Evolutionary conservation across 2,113 vertebrate genomes (phyloP).

Genomic region (Acanthisitta chloris): DNA sequence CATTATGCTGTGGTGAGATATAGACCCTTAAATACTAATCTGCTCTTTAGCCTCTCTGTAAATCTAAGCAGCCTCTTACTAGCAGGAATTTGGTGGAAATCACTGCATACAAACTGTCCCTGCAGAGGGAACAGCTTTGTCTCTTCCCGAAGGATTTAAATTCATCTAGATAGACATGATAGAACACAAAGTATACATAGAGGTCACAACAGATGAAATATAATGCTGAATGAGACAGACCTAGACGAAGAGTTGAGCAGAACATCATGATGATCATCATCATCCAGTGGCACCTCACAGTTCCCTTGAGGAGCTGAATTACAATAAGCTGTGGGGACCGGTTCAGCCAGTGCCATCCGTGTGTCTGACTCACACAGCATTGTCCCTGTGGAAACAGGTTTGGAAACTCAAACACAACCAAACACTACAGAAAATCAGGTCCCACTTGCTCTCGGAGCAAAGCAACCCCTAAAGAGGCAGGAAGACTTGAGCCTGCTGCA

Average conservation of each 20-base stretch:
- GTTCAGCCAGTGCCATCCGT: constrained; percentile 54
- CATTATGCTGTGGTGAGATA: background rate
- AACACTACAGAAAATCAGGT: background rate
- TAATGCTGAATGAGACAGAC: constrained; percentile 38
- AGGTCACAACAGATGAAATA: background rate
- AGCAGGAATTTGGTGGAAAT: background rate
- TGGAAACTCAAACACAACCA: background rate
- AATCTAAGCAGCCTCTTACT: background rate
- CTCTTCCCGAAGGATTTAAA: background rate
- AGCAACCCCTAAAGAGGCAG: background rate
- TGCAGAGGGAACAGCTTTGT: too few species aligned
- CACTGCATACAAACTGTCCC: background rate
- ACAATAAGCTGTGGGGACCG: background rate
- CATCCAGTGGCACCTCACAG: constrained; percentile 21
- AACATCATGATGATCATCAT: too few species aligned
- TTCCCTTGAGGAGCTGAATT: constrained; percentile 17
- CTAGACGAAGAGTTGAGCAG: constrained; percentile 43
- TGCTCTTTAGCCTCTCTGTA: background rate
- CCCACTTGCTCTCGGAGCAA: rapidly evolving
- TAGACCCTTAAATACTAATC: background rate
- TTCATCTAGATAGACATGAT: background rate
- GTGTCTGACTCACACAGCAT: constrained; percentile 70
- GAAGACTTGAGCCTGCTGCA: rapidly evolving
- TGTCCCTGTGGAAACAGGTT: constrained; percentile 64
- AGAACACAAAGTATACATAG: background rate